Evolutionary conservation across 2,888 invertebrate species (phyloP), one percentile per base, ranked within the genome.

Genomic region (Synergus japonicus): DNA sequence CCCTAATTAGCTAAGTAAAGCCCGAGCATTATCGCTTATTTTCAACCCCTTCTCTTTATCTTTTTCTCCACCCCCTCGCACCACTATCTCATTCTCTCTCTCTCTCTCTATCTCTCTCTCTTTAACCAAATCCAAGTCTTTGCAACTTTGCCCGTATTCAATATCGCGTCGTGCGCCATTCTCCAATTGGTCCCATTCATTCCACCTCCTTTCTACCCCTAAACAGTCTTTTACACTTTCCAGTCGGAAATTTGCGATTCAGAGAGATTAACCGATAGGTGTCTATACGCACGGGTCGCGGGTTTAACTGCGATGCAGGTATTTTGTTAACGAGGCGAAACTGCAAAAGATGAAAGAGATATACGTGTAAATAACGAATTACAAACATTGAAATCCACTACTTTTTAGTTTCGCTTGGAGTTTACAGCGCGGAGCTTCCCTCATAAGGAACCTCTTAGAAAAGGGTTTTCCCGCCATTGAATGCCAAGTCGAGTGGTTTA

Each of bases 1-100:
- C 82, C 87, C 90, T 92, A 92, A 92, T 92, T 92, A 92, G 92
- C 91, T 92, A 91, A 92, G 91, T 92, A 92, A 92, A 92, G 91
- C 91, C 87, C 85, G 85, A 86, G 90, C 89, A 90, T 92, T 91
- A 91, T 91, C 92, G 90, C 91, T 91, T 91, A 90, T 89, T 91
- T 91, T 88, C 88, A 88, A 89, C 86, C 89, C 89, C 85, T 86
- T 69, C 82, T 81, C 80, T 66, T 73, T 79, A 76, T 81, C 83
- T 77, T 65, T 63, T 43, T 76, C 37, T 63, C 73, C 65, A 76
- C 77, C 78, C 63, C 81, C 76, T 79, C 76, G 41, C 77, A 64
- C 81, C 81, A 79, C 79, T 83, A 81, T 79, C 76, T 80, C 79
- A 81, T 81, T 81, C 82, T 64, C 78, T 80, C 66, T 78, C 77